A percentile compares a stretch with the other conserved stretches of the same genome.
Conservation (phyloP, 2,888 invertebrate genomes). For the Alcis repandata region DNA sequence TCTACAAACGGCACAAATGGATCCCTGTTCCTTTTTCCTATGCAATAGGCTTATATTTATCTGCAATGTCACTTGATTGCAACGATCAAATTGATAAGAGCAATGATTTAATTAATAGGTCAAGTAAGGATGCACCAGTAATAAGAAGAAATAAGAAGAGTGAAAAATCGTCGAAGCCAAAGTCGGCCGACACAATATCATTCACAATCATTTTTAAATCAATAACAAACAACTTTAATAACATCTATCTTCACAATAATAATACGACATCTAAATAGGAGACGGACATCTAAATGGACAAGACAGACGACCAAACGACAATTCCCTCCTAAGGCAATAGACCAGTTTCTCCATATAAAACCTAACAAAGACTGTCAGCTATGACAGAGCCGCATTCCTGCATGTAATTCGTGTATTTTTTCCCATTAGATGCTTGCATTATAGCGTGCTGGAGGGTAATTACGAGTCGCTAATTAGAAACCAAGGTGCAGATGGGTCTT, state of each 20-base stretch:
- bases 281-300: no score
- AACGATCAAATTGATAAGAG: no score
- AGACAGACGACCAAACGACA: background rate
- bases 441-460: constrained; percentile 28
- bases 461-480: constrained; percentile 16
- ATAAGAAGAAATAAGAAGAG: no score
- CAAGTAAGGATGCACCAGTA: no score
- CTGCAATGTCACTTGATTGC: no score
- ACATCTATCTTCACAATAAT: background rate
- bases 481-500: constrained; percentile 29
- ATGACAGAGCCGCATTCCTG: constrained; percentile 24
- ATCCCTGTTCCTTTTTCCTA: no score
- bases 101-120: no score
- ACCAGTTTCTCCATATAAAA: constrained; percentile 25
- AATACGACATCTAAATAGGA: background rate
- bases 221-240: no score
- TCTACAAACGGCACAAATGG: no score
- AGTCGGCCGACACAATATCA: background rate
- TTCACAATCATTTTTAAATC: no score
- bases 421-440: constrained; percentile 20
- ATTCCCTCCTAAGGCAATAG: constrained; percentile 1
- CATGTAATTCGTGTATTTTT: constrained; percentile 24
- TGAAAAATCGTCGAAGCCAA: no score
- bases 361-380: constrained; percentile 10
- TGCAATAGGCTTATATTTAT: no score